Evolutionary conservation across 1,140 invertebrate genomes (phyloP), one percentile per base, ranked within the genome.

Genomic region (Cyclina sinensis): DNA sequence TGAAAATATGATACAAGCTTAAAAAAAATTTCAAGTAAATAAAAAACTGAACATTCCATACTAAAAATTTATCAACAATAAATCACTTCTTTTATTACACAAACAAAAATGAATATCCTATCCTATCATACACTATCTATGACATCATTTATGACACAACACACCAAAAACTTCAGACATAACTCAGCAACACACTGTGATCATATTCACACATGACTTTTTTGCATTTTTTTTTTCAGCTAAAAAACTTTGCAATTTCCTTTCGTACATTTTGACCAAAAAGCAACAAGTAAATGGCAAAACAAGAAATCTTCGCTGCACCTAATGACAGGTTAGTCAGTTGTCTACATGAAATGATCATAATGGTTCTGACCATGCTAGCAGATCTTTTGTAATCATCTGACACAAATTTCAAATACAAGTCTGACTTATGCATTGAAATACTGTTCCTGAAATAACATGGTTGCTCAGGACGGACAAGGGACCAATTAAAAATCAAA

Each of bases 401-500:
- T 27, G 18, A 24, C 57, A 1, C 3, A 62, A 24, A 62, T 62
- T 27, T 62, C n/a, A 62, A 27, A 62, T 62, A 62, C n/a, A n/a
- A 11, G 7, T 27, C 5, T 21, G 65, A 70, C 65, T 37, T 70
- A 35, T n/a, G n/a, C n/a, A n/a, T 37, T 37, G 24, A 1, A 18
- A 70, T 5, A 70, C 57, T 30, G 14, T 70, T 70, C 65, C 65
- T 70, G 65, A 70, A 70, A 27, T 27, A n/a, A 30, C 21, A 37
- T 16, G 32, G 32, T 70, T 14, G 32, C 27, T 70, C 65, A 70
- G 65, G 65, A 37, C 32, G 65, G 65, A 70, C 24, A 27, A 18
- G 30, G 65, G 65, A 70, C 32, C 30, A 70, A 70, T 70, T 37
- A 70, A 37, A 24, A 70, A 70, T 70, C 18, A 35, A 70, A 2